phyloP scores from a whole-genome alignment of 1,140 invertebrate species.

The Rhagoletis zephyria region DNA sequence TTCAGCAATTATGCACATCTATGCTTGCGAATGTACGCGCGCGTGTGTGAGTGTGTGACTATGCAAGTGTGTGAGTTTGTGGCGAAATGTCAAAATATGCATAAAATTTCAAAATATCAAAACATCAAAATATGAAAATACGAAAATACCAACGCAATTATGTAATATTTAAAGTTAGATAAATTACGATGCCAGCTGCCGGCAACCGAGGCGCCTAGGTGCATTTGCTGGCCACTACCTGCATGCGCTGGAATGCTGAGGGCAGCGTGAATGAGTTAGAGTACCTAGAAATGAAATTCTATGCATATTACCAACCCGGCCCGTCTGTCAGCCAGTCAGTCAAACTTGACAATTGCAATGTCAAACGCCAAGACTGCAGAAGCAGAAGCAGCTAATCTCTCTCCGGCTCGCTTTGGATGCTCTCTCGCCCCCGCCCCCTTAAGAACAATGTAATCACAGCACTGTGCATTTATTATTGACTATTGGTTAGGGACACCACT shows the following conservation, averaged over 20 bases:
- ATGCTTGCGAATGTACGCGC: too few species aligned
- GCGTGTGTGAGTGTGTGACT: neutral
- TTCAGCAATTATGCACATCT: neutral
- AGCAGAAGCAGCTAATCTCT: neutral
- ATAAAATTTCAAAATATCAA: constrained; percentile 33
- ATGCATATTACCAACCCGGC: constrained; percentile 16
- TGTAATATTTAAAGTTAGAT: constrained; percentile 47
- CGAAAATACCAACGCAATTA: constrained; percentile 17
- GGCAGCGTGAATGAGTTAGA: neutral
- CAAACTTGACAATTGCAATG: neutral
- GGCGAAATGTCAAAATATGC: constrained; percentile 46
- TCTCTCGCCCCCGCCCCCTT: neutral
- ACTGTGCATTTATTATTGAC: neutral
- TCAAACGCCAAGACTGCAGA: neutral
- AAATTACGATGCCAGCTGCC: constrained; percentile 27
- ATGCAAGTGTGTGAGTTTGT: neutral
- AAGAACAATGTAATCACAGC: neutral
- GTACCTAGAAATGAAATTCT: neutral
- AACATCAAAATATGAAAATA: neutral
- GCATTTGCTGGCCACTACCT: neutral
- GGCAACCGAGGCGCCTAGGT: neutral
- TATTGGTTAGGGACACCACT: neutral
- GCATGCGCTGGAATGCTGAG: neutral
- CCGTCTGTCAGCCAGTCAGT: neutral
- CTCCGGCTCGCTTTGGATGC: neutral